phyloP scores from a whole-genome alignment of 2,888 invertebrate species.

The Linyphia triangularis region DNA sequence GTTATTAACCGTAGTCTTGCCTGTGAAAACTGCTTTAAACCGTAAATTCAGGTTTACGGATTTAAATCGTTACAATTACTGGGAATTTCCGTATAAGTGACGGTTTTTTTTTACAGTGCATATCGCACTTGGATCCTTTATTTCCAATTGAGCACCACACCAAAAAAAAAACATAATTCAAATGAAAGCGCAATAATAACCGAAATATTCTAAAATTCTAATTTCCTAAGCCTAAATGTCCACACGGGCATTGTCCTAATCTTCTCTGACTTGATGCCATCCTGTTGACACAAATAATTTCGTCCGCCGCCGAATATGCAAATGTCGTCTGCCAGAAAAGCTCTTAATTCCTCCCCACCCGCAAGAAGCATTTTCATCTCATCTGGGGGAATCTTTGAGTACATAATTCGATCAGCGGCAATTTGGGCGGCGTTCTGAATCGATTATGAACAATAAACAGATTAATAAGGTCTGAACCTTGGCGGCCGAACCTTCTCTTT shows the following conservation, averaged over 20 bases:
- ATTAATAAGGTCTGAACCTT: constrained; percentile 63
- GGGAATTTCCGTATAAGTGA: no score
- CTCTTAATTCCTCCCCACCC: not conserved
- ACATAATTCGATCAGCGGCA: constrained; percentile 70
- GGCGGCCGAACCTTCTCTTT: not conserved
- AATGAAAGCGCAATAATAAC: no score
- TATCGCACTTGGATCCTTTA: no score
- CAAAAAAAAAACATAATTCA: no score
- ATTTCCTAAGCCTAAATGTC: constrained; percentile 29
- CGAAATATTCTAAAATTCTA: not conserved
- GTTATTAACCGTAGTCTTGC: no score
- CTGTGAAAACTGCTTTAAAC: no score
- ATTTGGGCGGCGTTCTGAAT: constrained; percentile 46
- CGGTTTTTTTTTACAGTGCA: no score
- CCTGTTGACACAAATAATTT: constrained; percentile 55
- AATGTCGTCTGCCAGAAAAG: constrained; percentile 28
- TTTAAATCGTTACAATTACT: no score
- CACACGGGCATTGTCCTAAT: constrained; percentile 52
- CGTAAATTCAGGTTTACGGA: no score
- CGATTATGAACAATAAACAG: constrained; percentile 73
- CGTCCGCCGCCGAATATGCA: constrained; percentile 23
- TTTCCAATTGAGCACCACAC: no score
- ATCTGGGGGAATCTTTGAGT: constrained; percentile 31
- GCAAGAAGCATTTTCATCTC: not conserved
- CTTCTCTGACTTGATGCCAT: constrained; percentile 8